phyloP scores from a whole-genome alignment of 2,888 invertebrate species.

The Chironomus riparius region DNA sequence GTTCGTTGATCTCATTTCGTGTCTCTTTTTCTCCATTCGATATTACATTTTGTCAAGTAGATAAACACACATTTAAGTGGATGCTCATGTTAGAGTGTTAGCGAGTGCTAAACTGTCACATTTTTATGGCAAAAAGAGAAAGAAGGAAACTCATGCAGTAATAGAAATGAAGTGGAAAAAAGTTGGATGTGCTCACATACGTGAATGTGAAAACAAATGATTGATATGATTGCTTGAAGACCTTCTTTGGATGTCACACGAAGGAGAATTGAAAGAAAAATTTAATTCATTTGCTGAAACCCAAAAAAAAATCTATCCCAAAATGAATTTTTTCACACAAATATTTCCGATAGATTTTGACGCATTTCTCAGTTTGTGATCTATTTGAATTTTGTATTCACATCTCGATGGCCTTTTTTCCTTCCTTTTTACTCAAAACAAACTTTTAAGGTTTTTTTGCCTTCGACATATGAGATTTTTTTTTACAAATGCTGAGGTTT shows the following conservation, averaged over 20 bases:
- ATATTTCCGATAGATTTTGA: not conserved
- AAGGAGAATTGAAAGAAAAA: too few relatives aligned
- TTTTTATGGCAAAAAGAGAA: not conserved
- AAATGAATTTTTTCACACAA: not conserved
- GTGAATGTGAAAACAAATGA: not conserved
- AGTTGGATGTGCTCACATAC: not conserved
- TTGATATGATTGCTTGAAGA: conserved; percentile 15
- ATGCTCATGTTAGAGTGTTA: not conserved
- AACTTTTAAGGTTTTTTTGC: not conserved
- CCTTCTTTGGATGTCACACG: not conserved
- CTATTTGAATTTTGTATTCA: conserved; percentile 18
- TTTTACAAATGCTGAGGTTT: not conserved
- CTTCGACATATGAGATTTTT: not conserved
- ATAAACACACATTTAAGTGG: not conserved
- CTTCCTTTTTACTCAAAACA: not conserved
- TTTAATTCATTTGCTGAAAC: too few relatives aligned
- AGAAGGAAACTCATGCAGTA: not conserved
- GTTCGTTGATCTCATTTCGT: conserved; percentile 12
- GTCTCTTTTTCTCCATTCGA: not conserved
- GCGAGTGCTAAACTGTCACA: conserved; percentile 18
- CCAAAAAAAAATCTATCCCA: too few relatives aligned
- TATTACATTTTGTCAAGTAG: too few relatives aligned
- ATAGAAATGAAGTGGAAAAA: too few relatives aligned
- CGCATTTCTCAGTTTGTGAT: not conserved
- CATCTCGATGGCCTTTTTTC: conserved; percentile 13